These are phyloP conservation scores for Poeciliopsis retropinna DNA, from an alignment of 2,113 vertebrate species.

Conservation along the genomic window DNA sequence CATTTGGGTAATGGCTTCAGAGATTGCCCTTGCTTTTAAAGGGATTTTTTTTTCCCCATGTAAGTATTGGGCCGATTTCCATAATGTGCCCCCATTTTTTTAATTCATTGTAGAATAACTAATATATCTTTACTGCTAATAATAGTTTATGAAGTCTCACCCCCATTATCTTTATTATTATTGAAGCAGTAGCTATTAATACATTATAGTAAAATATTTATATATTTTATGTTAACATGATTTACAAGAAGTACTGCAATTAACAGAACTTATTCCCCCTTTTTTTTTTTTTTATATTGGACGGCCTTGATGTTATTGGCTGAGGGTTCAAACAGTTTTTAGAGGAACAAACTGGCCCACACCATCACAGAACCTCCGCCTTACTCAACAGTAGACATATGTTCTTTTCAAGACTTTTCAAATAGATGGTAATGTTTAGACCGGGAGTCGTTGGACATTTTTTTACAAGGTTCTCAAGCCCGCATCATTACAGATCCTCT, in stretches of 20 bases:
- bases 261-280: conserved; percentile 60
- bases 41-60: conserved; percentile 67
- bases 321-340: background rate
- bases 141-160: conserved; percentile 70
- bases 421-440: background rate
- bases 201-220: conserved; percentile 76
- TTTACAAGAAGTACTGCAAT: conserved; percentile 51
- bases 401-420: background rate
- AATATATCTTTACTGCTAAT: conserved; percentile 73
- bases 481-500: background rate
- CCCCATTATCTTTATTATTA: conserved; percentile 69
- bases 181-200: conserved; percentile 76
- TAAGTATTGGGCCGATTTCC: conserved; percentile 79
- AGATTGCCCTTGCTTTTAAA: conserved; percentile 72
- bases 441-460: too few species aligned
- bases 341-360: background rate
- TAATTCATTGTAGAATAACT: conserved; percentile 75
- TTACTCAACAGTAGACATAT: background rate
- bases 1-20: conserved; percentile 78
- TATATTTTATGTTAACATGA: conserved; percentile 74
- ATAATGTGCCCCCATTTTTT: conserved; percentile 70
- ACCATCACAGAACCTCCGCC: background rate
- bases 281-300: background rate
- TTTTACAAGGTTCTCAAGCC: background rate
- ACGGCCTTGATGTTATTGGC: conserved; percentile 30